Evolutionary conservation across 2,888 invertebrate genomes (phyloP).

Genomic region (Acanthopleura granulata): DNA sequence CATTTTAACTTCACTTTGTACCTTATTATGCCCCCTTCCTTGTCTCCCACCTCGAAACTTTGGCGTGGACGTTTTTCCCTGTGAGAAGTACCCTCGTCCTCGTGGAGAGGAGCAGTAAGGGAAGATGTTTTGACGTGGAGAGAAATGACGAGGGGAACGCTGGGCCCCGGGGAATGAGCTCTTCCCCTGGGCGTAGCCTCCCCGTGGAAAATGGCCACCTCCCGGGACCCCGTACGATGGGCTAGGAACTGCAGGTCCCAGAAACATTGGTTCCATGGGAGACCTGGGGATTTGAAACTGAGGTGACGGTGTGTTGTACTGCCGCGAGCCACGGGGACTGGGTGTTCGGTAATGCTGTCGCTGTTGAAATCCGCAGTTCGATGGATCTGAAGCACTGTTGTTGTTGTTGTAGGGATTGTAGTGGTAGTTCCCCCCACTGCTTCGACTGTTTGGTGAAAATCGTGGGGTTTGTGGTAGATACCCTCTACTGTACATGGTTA

Average conservation of each 20-base stretch:
- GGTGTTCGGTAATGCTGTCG: slow-evolving; percentile 6
- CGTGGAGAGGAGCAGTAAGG: slow-evolving; percentile 2
- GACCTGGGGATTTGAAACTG: background rate
- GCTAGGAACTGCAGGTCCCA: background rate
- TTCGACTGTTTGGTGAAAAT: slow-evolving; percentile 6
- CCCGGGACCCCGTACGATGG: background rate
- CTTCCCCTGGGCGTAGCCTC: background rate
- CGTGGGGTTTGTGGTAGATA: background rate
- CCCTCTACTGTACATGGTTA: slow-evolving; percentile 11
- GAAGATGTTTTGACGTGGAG: background rate
- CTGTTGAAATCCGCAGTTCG: background rate
- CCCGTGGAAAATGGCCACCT: background rate
- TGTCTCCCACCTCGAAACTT: background rate
- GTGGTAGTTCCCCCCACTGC: background rate
- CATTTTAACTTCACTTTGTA: background rate
- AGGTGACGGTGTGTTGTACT: background rate
- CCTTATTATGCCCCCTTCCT: background rate
- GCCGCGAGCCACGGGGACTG: background rate
- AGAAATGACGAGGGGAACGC: background rate
- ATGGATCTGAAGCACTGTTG: background rate
- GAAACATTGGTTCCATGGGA: background rate
- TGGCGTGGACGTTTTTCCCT: slow-evolving; percentile 1
- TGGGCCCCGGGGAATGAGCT: background rate
- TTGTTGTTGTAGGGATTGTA: background rate
- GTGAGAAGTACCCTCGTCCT: background rate